These are phyloP conservation scores for Alectura lathami DNA, from an alignment of 2,113 vertebrate genomes.

Conservation along the genomic window DNA sequence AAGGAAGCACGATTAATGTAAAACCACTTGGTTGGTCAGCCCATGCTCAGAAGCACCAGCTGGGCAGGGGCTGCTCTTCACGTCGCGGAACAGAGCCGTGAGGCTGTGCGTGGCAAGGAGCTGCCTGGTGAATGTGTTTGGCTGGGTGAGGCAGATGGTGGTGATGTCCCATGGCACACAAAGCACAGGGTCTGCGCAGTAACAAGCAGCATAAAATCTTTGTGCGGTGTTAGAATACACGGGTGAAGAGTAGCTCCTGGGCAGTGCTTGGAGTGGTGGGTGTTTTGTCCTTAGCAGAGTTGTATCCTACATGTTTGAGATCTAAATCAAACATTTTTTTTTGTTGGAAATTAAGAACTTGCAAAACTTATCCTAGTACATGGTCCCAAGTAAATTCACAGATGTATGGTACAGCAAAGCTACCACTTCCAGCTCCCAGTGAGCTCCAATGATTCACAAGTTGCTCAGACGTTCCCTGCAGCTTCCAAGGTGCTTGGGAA, in stretches of 20 bases:
- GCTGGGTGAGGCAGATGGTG: neutral
- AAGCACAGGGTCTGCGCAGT: neutral
- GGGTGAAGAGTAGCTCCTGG: neutral
- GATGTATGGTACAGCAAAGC: no score
- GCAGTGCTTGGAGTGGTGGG: neutral
- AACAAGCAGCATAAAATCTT: neutral
- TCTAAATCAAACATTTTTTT: neutral
- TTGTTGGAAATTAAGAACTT: neutral
- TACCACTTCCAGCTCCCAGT: neutral
- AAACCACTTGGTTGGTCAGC: neutral
- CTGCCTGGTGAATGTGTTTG: fast-evolving
- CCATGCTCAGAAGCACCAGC: neutral
- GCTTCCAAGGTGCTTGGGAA: neutral
- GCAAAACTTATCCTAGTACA: neutral
- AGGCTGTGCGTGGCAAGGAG: neutral
- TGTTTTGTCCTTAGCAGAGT: neutral
- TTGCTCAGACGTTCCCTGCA: neutral
- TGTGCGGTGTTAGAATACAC: fast-evolving
- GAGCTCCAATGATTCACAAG: neutral
- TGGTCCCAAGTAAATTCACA: neutral
- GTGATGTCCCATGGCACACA: neutral
- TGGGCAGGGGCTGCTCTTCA: neutral
- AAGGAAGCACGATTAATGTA: neutral
- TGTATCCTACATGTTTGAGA: fast-evolving
- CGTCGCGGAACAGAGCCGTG: neutral